Evolutionary conservation across 2,113 vertebrate genomes (phyloP).

Genomic region (Laticauda laticaudata): DNA sequence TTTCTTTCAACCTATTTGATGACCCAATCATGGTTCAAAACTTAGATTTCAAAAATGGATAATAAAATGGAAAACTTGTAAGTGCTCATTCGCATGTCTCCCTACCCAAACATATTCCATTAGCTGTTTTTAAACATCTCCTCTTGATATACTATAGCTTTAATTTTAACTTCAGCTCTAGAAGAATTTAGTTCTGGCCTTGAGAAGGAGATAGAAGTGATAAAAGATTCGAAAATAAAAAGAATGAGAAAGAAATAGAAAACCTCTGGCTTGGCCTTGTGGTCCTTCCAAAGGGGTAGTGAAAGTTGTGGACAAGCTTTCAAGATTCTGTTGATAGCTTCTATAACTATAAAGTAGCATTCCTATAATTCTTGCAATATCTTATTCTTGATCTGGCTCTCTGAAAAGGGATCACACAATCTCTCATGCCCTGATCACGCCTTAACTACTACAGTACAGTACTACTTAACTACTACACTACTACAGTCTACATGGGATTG

Average conservation of each 20-base stretch:
- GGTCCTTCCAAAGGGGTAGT: background rate
- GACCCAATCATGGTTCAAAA: background rate
- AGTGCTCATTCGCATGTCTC: background rate
- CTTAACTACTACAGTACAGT: background rate
- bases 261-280: background rate
- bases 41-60: background rate
- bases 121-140: background rate
- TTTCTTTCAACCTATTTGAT: background rate
- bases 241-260: background rate
- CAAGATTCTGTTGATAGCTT: background rate
- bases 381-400: background rate
- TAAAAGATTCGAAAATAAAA: background rate
- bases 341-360: background rate
- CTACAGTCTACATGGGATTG: background rate
- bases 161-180: background rate
- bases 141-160: background rate
- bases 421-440: background rate
- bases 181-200: background rate
- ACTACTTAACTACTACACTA: background rate
- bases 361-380: background rate
- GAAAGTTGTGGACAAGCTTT: background rate
- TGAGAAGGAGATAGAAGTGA: background rate
- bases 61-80: background rate
- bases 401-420: background rate
- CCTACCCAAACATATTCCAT: background rate